Evolutionary conservation across 2,113 vertebrate genomes (phyloP).

Genomic region (Crotalus helleri): DNA sequence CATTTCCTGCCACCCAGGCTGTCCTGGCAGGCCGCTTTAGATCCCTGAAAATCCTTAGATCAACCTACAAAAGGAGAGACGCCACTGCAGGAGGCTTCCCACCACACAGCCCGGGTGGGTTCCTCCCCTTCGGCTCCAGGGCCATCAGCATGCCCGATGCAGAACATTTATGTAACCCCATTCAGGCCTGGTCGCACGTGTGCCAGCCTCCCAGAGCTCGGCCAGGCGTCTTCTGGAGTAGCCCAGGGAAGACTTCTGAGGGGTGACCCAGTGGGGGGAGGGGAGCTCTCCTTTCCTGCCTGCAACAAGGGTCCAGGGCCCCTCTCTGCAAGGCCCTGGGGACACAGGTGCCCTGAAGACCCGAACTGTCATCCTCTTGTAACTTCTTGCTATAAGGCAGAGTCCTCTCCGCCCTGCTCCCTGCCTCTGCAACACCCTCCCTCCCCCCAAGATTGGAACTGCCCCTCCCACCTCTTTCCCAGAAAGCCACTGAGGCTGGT

Average conservation of each 20-base stretch:
- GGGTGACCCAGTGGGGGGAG: not conserved
- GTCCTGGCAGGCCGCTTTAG: constrained; percentile 54
- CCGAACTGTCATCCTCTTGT: not conserved
- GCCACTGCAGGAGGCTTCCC: constrained; percentile 55
- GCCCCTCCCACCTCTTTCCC: not conserved
- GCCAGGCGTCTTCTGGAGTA: rapidly evolving
- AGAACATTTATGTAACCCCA: not conserved
- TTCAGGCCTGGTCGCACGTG: not conserved
- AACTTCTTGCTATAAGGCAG: not conserved
- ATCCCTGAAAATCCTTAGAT: constrained; percentile 73
- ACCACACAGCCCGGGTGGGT: constrained; percentile 44
- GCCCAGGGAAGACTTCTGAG: not conserved
- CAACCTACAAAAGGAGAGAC: constrained; percentile 70
- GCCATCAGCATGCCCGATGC: not conserved
- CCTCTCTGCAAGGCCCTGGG: not conserved
- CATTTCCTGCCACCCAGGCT: constrained; percentile 63
- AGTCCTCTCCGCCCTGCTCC: not conserved
- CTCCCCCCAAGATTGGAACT: not conserved
- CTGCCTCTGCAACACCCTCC: not conserved
- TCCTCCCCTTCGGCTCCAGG: not conserved
- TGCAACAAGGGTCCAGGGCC: no score
- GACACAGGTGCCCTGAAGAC: not conserved
- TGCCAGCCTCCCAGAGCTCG: not conserved
- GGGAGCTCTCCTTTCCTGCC: not conserved
- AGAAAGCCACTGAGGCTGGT: not conserved